phyloP scores from a whole-genome alignment of 2,113 vertebrate species.

The Hiodon tergisus region DNA sequence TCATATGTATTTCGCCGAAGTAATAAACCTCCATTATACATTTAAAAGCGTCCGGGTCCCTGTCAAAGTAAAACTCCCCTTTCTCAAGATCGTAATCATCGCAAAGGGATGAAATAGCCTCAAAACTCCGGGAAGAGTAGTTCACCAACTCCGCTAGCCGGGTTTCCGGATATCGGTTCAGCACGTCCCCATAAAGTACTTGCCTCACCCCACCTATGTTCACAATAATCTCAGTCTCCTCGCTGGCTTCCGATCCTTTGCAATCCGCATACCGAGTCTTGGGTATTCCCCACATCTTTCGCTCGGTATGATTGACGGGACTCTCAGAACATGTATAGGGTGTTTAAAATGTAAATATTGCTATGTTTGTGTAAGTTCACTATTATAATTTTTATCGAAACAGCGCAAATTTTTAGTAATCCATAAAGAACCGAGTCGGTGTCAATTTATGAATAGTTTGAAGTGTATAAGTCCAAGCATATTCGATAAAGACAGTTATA shows the following conservation, averaged over 20 bases:
- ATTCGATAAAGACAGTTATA: neutral
- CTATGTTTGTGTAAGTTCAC: neutral
- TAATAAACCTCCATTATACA: conserved; percentile 92
- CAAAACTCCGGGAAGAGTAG: conserved; percentile 71
- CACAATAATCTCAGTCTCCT: conserved; percentile 78
- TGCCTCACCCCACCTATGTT: conserved; percentile 90
- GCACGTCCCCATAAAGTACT: conserved; percentile 74
- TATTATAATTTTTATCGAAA: neutral
- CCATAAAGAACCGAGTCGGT: neutral
- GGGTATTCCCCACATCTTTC: conserved; percentile 64
- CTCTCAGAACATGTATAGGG: conserved; percentile 6
- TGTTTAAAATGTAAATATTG: neutral
- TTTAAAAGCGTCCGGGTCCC: conserved; percentile 92
- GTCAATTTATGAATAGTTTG: neutral
- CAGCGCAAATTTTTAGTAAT: neutral
- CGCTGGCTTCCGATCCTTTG: conserved; percentile 49
- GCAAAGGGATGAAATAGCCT: conserved; percentile 81
- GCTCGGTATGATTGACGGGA: neutral
- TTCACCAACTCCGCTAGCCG: conserved; percentile 82
- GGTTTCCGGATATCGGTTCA: conserved; percentile 86
- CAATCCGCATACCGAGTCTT: conserved; percentile 63
- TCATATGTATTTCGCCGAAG: conserved; percentile 92
- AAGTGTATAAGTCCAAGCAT: too few relatives aligned
- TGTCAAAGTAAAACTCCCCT: conserved; percentile 93
- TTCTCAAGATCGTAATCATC: conserved; percentile 90